These are phyloP conservation scores for Bergia sp. DNA, from an alignment of 92 coral and sea anemone genomes.

Conservation along the genomic window DNA sequence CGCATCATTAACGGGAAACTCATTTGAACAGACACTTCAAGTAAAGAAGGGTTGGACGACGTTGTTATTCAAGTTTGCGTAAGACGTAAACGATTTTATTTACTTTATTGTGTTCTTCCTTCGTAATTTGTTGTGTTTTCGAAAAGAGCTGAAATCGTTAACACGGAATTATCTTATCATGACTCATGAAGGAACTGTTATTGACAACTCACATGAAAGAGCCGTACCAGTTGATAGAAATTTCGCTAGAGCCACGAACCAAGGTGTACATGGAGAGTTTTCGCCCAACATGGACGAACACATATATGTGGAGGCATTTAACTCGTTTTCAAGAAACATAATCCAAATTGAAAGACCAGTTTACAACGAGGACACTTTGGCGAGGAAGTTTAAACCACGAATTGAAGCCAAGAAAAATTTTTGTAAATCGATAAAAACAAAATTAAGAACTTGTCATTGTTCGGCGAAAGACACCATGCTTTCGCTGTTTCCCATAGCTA, in stretches of 20 bases:
- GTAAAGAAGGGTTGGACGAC: neutral
- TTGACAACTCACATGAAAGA: neutral
- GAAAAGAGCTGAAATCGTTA: neutral
- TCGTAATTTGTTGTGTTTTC: no score
- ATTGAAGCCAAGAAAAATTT: neutral
- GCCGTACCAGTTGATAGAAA: no score
- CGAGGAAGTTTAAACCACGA: slow-evolving; percentile 11
- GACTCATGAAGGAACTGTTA: neutral
- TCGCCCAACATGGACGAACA: neutral
- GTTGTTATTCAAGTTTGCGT: no score
- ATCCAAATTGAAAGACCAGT: slow-evolving; percentile 6
- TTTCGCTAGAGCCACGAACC: neutral
- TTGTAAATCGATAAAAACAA: neutral
- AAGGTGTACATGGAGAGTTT: neutral
- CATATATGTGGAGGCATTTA: neutral
- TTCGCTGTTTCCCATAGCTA: slow-evolving; percentile 71
- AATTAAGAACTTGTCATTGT: neutral
- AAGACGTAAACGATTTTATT: no score
- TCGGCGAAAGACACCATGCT: slow-evolving; percentile 13
- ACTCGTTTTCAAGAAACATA: neutral
- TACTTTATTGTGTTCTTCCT: no score
- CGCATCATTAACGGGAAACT: no score
- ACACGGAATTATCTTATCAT: neutral
- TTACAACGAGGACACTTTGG: slow-evolving; percentile 34
- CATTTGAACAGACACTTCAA: no score